Percentiles rank a stretch among this genome's conserved stretches.
phyloP scores from a whole-genome alignment of 2,888 invertebrate species.

The Rhagonycha fulva region DNA sequence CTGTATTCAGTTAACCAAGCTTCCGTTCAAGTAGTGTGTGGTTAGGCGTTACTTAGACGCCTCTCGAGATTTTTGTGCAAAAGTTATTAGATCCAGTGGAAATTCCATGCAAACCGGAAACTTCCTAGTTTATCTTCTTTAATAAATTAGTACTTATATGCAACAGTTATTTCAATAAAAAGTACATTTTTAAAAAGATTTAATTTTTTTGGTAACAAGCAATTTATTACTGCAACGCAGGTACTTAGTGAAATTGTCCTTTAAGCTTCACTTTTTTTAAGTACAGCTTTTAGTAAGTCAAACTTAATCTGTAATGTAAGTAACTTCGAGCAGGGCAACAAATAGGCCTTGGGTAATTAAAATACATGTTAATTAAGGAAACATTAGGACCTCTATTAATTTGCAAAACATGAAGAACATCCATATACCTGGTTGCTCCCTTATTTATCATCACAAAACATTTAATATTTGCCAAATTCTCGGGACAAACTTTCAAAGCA shows the following conservation, averaged over 20 bases:
- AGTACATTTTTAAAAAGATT: background rate
- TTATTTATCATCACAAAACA: background rate
- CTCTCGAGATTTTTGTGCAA: slow-evolving; percentile 23
- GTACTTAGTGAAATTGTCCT: background rate
- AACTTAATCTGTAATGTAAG: background rate
- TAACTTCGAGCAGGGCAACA: background rate
- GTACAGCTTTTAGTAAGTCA: background rate
- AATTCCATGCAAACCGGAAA: slow-evolving; percentile 21
- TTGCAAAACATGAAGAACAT: background rate
- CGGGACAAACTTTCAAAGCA: background rate
- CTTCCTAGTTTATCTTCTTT: slow-evolving; percentile 3
- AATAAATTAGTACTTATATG: background rate
- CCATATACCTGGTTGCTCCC: background rate
- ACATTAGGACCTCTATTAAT: background rate
- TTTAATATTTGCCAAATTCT: background rate
- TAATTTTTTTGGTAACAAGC: background rate
- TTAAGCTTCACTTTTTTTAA: background rate
- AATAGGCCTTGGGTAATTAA: background rate
- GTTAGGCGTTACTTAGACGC: slow-evolving; percentile 27
- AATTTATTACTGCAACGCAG: background rate
- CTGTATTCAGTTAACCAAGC: slow-evolving; percentile 27
- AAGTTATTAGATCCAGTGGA: slow-evolving; percentile 16
- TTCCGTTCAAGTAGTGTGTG: slow-evolving; percentile 30
- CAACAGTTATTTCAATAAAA: background rate
- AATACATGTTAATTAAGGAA: background rate